Evolutionary conservation across 1,140 invertebrate genomes (phyloP).

Genomic region (Chymomyza costata): DNA sequence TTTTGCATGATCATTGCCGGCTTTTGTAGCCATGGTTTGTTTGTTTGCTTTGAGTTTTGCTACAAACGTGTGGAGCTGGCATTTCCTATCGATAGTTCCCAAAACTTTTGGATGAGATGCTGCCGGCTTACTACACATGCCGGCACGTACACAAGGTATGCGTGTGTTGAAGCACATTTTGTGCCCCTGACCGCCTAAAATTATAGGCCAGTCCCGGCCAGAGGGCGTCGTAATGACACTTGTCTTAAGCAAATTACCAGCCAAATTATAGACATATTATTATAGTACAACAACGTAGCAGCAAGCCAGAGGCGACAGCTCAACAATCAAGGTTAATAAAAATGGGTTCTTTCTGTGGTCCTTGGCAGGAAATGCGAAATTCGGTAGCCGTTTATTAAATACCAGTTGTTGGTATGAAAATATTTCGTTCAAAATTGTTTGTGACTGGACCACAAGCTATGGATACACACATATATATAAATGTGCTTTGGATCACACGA

Average conservation of each 20-base stretch:
- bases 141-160: conserved; percentile 45
- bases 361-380: conserved; percentile 67
- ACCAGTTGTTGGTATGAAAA: conserved; percentile 25
- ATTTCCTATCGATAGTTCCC: conserved; percentile 50
- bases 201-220: conserved; percentile 26
- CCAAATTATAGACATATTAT: conserved; percentile 67
- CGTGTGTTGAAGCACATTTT: too few species aligned
- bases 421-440: conserved; percentile 20
- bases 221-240: conserved; percentile 51
- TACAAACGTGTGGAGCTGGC: background rate
- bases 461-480: conserved; percentile 15
- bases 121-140: conserved; percentile 17
- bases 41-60: background rate
- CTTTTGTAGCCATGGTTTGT: conserved; percentile 40
- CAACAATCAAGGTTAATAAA: too few species aligned
- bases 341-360: background rate
- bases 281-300: conserved; percentile 18
- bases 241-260: conserved; percentile 56
- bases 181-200: too few species aligned
- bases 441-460: background rate
- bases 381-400: conserved; percentile 68
- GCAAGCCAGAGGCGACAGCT: background rate
- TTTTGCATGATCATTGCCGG: conserved; percentile 67
- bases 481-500: conserved; percentile 22
- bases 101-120: background rate